Percentiles rank a stretch among this genome's conserved stretches.
Evolutionary conservation across 2,113 vertebrate genomes (phyloP).

Genomic region (Pelvicachromis taeniatus): DNA sequence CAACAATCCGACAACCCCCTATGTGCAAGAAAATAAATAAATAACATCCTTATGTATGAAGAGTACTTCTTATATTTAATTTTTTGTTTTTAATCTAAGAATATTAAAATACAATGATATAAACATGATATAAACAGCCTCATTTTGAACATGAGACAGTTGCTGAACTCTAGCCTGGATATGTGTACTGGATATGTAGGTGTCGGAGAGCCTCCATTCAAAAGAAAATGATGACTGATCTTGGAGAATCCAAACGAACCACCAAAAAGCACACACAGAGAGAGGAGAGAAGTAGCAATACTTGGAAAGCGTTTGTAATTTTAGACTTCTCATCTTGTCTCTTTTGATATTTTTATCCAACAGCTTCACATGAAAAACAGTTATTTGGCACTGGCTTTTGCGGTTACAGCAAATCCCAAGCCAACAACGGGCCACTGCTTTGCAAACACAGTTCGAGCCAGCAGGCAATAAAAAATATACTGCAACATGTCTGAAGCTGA

Average conservation of each 20-base stretch:
- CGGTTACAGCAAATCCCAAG: slow-evolving; percentile 18
- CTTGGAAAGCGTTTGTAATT: slow-evolving; percentile 7
- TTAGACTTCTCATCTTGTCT: slow-evolving; percentile 3
- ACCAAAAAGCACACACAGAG: not conserved
- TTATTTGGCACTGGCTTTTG: slow-evolving; percentile 34
- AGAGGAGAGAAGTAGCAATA: not conserved
- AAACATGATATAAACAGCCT: not conserved
- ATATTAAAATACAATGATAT: not conserved
- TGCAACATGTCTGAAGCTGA: slow-evolving; percentile 22
- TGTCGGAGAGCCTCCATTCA: not conserved
- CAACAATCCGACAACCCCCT: not conserved
- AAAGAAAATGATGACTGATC: not conserved
- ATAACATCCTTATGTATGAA: not conserved
- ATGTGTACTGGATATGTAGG: not conserved
- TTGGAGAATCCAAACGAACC: not conserved
- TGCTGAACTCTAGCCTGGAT: not conserved
- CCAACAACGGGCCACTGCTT: slow-evolving; percentile 32
- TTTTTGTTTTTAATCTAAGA: not conserved
- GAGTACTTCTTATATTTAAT: not conserved
- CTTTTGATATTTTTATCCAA: slow-evolving; percentile 32
- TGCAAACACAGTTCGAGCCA: slow-evolving; percentile 22
- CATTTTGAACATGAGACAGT: not conserved
- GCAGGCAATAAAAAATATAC: slow-evolving; percentile 16
- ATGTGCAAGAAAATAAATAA: not conserved
- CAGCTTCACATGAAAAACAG: slow-evolving; percentile 13